Base-by-base conservation (phyloP, 2,888 invertebrate genomes). In the Euproctis similis region DNA sequence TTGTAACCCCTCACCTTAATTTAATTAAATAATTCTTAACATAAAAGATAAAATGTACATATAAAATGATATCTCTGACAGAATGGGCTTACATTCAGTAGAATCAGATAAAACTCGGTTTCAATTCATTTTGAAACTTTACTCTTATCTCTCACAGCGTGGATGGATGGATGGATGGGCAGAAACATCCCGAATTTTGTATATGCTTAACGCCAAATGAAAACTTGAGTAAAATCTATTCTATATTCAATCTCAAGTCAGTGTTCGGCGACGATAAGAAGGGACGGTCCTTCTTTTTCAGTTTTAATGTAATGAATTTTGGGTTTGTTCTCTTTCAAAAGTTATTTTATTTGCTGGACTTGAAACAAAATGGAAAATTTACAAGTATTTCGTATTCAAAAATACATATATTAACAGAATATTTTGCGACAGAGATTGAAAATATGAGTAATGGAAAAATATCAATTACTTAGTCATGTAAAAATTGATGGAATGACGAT, bases 71-170 rank as follows among this genome's bases (percentile, higher is more conserved):
- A 58, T 40, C 44, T 16, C 26, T 29, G 41, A 35, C 36, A 40
- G 54, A 62, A 53, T 52, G 49, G 59, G 46, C 58, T 53, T 50
- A n/a, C 45, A 28, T 32, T 40, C 36, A 50, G 53, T 46, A 52
- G 52, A 58, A 65, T 62, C 63, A 58, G 66, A 66, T 64, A 71
- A 64, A 59, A 59, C 46, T 48, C 40, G 24, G 38, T 31, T 50
- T 48, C 61, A 58, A 65, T 66, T 59, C 65, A 63, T 67, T 70
- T 53, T 35, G 34, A 46, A 71, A 71, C 61, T 72, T 69, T 60
- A 33, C 60, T 62, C 66, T 70, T 67, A 70, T 70, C 68, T 65
- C 42, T 31, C 41, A 38, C 31, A 42, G 37, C 39, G 31, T 32
- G 39, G 48, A 49, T 48, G 44, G 48, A 52, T 47, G 46, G 55